phyloP scores from a whole-genome alignment of 2,113 vertebrate species.

The Pseudorectes ferrugineus region DNA sequence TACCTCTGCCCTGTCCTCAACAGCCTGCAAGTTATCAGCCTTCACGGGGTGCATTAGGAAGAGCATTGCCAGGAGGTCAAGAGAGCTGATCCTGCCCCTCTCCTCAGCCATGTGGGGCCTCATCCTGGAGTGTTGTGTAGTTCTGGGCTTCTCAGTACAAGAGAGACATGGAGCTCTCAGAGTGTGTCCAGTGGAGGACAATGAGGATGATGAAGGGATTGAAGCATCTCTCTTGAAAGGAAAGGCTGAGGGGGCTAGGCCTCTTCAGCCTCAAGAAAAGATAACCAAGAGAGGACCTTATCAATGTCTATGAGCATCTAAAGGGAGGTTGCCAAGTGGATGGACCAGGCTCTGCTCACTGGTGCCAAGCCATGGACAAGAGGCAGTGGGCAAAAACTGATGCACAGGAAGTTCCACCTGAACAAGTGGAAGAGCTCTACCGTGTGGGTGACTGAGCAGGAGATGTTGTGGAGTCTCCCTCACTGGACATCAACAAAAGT shows the following conservation, averaged over 20 bases:
- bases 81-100: not conserved
- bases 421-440: rapidly evolving
- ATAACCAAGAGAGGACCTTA: not conserved
- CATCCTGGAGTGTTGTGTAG: not conserved
- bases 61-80: not conserved
- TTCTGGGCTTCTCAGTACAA: not conserved
- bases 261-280: not conserved
- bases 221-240: not conserved
- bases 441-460: not conserved
- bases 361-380: not conserved
- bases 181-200: not conserved
- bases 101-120: not conserved
- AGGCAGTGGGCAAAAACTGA: rapidly evolving
- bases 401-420: too few relatives aligned
- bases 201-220: not conserved
- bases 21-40: not conserved
- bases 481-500: too few relatives aligned
- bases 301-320: not conserved
- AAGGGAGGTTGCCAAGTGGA: not conserved
- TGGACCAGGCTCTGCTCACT: not conserved
- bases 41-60: not conserved
- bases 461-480: not conserved
- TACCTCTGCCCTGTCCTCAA: not conserved
- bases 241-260: not conserved
- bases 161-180: not conserved